Evolutionary conservation across 2,888 invertebrate genomes (phyloP), one percentile per base, ranked within the genome.

Genomic region (Carterocephalus palaemon): DNA sequence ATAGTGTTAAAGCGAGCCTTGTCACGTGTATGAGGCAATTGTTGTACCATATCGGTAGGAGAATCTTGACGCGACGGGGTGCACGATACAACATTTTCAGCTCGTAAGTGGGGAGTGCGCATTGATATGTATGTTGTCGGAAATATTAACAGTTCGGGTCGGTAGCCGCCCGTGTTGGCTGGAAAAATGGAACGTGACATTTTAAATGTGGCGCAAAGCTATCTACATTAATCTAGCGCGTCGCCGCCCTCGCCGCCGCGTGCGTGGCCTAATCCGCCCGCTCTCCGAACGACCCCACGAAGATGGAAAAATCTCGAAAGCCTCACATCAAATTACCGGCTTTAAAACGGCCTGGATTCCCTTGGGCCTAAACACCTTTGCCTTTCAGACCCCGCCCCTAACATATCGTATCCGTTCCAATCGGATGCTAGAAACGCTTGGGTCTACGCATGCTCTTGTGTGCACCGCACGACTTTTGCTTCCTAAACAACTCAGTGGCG

Each of bases 281-380:
- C 70, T 77, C 75, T 76, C 78, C 75, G 60, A 67, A 77, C 79
- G 79, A 77, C 75, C 74, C 70, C 77, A 70, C 65, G 69, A 78
- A 83, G 79, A 82, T 80, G 81, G 80, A 80, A 83, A 83, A 82
- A 83, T 84, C 84, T 82, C 75, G 69, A 75, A 82, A 82, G 77
- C 75, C 81, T 83, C 82, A 70, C 82, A 81, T 83, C 82, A 84
- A 84, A 84, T 85, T 85, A 84, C 84, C 81, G 74, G 80, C 75
- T 82, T 83, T 85, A 83, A 84, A 84, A 77, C 75, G 75, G 71
- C 74, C 74, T 70, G 72, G 76, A 83, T 79, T 80, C 83, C 79
- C 80, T 56, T 60, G 76, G 72, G 69, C 53, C 53, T 57, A 81
- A 78, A 83, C 80, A 82, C 79, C 84, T 84, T n/a, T 80, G 72